Evolutionary conservation across 1,140 invertebrate genomes (phyloP).

Genomic region (Trachymyrmex septentrionalis): DNA sequence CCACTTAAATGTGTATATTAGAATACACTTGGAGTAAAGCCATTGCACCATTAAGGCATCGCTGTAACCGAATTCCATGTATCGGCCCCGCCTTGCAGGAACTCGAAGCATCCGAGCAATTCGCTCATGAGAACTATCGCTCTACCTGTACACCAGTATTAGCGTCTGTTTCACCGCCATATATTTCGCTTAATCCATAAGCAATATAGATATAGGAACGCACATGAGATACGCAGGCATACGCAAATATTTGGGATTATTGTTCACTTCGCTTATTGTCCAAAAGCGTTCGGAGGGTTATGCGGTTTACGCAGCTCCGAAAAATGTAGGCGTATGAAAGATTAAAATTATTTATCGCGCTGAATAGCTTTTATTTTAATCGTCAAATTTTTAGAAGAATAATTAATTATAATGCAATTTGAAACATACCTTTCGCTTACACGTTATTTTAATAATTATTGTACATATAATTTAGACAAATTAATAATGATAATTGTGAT

Average conservation of each 20-base stretch:
- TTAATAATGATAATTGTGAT: neutral
- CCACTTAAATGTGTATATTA: slow-evolving; percentile 48
- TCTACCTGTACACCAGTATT: slow-evolving; percentile 19
- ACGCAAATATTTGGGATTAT: slow-evolving; percentile 23
- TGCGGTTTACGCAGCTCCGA: neutral
- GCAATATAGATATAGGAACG: slow-evolving; percentile 46
- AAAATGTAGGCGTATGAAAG: neutral
- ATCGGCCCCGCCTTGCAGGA: slow-evolving; percentile 48
- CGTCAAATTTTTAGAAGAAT: neutral
- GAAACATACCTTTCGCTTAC: neutral
- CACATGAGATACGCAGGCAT: slow-evolving; percentile 3
- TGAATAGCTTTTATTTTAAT: neutral
- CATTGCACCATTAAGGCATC: slow-evolving; percentile 42
- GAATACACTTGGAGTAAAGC: slow-evolving; percentile 26
- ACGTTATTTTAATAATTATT: neutral
- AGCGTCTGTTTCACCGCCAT: slow-evolving; percentile 51
- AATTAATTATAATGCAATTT: neutral
- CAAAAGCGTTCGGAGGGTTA: neutral
- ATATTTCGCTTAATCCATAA: slow-evolving; percentile 56
- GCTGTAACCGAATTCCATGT: slow-evolving; percentile 52
- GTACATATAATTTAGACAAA: neutral
- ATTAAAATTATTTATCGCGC: neutral
- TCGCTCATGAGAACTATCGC: slow-evolving; percentile 49
- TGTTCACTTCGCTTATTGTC: neutral
- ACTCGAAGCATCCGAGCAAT: slow-evolving; percentile 50